Conservation (phyloP, 1,140 invertebrate genomes). For the Brachionus calyciflorus region DNA sequence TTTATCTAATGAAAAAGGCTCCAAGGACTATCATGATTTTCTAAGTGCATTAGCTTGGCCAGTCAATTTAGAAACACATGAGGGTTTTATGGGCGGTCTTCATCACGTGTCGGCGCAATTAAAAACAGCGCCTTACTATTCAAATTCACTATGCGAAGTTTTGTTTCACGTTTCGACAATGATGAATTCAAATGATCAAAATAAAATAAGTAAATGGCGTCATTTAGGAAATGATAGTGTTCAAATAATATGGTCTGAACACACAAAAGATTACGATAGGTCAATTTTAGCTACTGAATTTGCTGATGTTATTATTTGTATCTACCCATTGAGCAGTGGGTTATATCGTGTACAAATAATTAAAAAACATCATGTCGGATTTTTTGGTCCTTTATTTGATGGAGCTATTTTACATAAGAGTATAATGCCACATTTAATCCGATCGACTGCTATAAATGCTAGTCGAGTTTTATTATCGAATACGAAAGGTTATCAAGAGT, state of each 20-base stretch:
- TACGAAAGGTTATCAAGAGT: slow-evolving; percentile 83
- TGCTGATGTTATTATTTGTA: slow-evolving; percentile 94
- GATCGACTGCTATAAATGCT: slow-evolving; percentile 85
- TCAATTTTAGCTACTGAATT: slow-evolving; percentile 98
- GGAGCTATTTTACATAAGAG: slow-evolving; percentile 82
- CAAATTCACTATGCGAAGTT: slow-evolving; percentile 84
- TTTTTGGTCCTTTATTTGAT: slow-evolving; percentile 92
- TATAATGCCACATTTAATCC: slow-evolving; percentile 79
- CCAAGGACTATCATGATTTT: slow-evolving; percentile 85
- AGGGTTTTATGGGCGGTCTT: slow-evolving; percentile 90
- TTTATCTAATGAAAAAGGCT: slow-evolving; percentile 76
- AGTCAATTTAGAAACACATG: slow-evolving; percentile 87
- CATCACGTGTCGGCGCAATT: slow-evolving; percentile 85
- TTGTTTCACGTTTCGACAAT: slow-evolving; percentile 99
- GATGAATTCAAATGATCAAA: slow-evolving; percentile 67
- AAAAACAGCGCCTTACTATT: slow-evolving; percentile 87
- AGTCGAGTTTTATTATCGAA: slow-evolving; percentile 82
- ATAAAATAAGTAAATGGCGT: slow-evolving; percentile 71
- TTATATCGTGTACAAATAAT: slow-evolving; percentile 78
- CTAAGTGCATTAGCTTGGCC: slow-evolving; percentile 91
- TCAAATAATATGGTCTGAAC: slow-evolving; percentile 98
- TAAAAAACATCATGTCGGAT: slow-evolving; percentile 76
- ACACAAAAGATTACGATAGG: slow-evolving; percentile 85
- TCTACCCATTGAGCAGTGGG: slow-evolving; percentile 79
- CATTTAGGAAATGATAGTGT: slow-evolving; percentile 98